Percentiles rank a stretch among this genome's conserved stretches.
Evolutionary conservation across 2,113 vertebrate species (phyloP).

Genomic region (Chamaetylas fuelleborni): DNA sequence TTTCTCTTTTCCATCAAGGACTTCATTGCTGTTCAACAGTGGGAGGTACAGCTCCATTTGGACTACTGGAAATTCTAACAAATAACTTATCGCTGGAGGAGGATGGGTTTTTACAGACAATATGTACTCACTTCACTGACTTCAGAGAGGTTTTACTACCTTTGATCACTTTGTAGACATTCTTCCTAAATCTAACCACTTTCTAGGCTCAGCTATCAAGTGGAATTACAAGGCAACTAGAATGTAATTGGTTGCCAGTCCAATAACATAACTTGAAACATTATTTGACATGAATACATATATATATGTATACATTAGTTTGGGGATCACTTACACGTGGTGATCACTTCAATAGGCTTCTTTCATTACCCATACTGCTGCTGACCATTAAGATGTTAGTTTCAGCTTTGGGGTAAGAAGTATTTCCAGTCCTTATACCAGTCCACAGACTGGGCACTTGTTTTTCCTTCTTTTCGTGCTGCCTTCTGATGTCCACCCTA

Average conservation of each 20-base stretch:
- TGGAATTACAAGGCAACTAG: not conserved
- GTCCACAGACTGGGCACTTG: not conserved
- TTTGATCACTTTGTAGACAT: not conserved
- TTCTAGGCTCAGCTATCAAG: not conserved
- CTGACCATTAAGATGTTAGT: not conserved
- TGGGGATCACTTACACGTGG: rapidly evolving
- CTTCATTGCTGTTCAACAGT: not conserved
- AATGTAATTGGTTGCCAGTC: not conserved
- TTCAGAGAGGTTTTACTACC: not conserved
- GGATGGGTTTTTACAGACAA: not conserved
- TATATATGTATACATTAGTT: not conserved
- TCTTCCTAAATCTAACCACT: not conserved
- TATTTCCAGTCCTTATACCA: not conserved
- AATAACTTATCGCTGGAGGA: not conserved
- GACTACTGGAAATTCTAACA: not conserved
- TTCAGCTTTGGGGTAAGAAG: not conserved
- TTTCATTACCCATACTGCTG: not conserved
- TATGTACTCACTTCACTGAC: not conserved
- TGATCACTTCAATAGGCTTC: not conserved
- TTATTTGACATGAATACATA: not conserved
- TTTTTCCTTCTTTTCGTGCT: not conserved
- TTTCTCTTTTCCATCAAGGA: not conserved
- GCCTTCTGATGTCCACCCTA: not conserved
- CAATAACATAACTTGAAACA: not conserved
- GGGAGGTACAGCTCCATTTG: not conserved